A percentile compares a stretch with the other conserved stretches of the same genome.
Evolutionary conservation across 2,888 invertebrate species (phyloP).

Genomic region (Criorhina ranunculi): DNA sequence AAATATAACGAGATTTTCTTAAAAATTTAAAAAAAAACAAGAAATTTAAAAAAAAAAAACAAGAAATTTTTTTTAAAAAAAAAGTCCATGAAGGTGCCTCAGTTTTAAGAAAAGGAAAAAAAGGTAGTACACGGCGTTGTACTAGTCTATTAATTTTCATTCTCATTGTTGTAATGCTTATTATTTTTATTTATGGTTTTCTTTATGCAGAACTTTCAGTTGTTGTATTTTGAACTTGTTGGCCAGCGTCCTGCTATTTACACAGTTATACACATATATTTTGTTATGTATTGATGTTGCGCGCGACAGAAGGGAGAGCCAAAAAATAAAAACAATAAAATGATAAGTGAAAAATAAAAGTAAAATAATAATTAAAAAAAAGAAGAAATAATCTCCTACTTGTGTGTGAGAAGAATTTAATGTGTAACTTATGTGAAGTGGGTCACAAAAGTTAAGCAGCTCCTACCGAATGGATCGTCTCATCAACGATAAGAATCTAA

Average conservation of each 20-base stretch:
- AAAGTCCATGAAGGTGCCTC: conserved; percentile 62
- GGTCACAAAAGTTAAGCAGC: conserved; percentile 28
- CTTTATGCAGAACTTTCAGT: conserved; percentile 84
- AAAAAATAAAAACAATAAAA: conserved; percentile 72
- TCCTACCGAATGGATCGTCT: conserved; percentile 8
- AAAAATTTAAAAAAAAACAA: conserved; percentile 58
- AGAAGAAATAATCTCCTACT: conserved; percentile 11
- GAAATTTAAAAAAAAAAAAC: conserved; percentile 16
- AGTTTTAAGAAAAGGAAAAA: conserved; percentile 50
- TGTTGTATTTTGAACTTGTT: conserved; percentile 84
- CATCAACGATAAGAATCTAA: conserved; percentile 34
- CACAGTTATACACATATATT: conserved; percentile 11
- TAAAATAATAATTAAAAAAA: conserved; percentile 18
- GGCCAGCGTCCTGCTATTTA: conserved; percentile 81
- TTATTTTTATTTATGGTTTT: conserved; percentile 53
- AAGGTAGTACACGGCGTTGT: conserved; percentile 57
- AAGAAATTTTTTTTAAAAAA: conserved; percentile 28
- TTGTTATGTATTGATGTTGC: conserved; percentile 61
- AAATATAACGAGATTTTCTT: conserved; percentile 73
- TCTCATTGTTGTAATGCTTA: conserved; percentile 68
- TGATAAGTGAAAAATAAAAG: conserved; percentile 41
- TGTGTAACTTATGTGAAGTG: conserved; percentile 28
- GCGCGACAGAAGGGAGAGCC: conserved; percentile 45
- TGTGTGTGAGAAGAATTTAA: conserved; percentile 30
- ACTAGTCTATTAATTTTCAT: conserved; percentile 65